A percentile compares a stretch with the other conserved stretches of the same genome.
phyloP scores from a whole-genome alignment of 2,888 invertebrate genomes.

The Orthonevra nobilis region DNA sequence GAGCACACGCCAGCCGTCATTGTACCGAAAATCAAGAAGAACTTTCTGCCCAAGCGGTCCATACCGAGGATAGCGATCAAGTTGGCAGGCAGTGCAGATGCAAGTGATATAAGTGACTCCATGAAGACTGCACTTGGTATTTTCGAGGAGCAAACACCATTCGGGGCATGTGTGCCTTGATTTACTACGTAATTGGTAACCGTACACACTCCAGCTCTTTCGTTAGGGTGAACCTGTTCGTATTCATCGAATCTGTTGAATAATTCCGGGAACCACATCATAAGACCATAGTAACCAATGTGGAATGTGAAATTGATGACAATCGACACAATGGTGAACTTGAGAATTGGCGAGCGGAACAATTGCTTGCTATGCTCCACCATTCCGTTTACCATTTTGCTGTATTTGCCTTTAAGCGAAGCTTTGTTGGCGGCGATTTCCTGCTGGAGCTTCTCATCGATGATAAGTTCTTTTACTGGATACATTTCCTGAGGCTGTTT shows the following conservation, averaged over 20 bases:
- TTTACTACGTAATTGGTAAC: slow-evolving; percentile 89
- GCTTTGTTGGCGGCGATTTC: slow-evolving; percentile 79
- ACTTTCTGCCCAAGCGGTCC: slow-evolving; percentile 91
- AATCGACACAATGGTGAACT: slow-evolving; percentile 91
- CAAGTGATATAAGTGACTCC: slow-evolving; percentile 92
- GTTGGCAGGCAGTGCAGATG: slow-evolving; percentile 92
- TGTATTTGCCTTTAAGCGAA: slow-evolving; percentile 85
- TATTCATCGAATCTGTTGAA: slow-evolving; percentile 94
- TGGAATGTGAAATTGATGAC: slow-evolving; percentile 96
- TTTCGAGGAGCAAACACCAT: slow-evolving; percentile 84
- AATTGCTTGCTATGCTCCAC: slow-evolving; percentile 90
- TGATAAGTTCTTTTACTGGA: slow-evolving; percentile 86
- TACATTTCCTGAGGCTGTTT: slow-evolving; percentile 86
- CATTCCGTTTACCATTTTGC: slow-evolving; percentile 88
- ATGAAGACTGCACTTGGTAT: slow-evolving; percentile 90
- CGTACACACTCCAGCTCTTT: slow-evolving; percentile 85
- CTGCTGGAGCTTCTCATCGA: slow-evolving; percentile 82
- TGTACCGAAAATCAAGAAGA: slow-evolving; percentile 89
- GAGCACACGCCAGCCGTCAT: slow-evolving; percentile 91
- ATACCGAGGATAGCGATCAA: slow-evolving; percentile 90
- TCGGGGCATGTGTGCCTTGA: slow-evolving; percentile 83
- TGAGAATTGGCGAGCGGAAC: slow-evolving; percentile 89
- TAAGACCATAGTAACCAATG: slow-evolving; percentile 96
- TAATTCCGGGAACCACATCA: slow-evolving; percentile 98
- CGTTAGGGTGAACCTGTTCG: slow-evolving; percentile 84